These are phyloP conservation scores for Drosophila incognita DNA, from an alignment of 2,888 invertebrate genomes.

Conservation along the genomic window DNA sequence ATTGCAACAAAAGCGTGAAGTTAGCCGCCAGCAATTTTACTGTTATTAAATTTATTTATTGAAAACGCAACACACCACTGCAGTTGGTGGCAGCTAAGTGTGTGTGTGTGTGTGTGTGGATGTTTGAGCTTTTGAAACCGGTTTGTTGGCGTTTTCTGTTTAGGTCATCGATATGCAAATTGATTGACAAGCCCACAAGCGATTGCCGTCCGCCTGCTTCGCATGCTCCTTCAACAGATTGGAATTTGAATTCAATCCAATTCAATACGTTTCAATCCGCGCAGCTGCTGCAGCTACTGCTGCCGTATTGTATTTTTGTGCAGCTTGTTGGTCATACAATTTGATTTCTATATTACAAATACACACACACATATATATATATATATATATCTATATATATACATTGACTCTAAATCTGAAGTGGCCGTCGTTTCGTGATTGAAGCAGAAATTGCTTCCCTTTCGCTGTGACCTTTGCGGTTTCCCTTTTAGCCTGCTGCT, in stretches of 20 bases:
- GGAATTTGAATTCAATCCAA: slow-evolving; percentile 33
- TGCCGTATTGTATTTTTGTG: slow-evolving; percentile 49
- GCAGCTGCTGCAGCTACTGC: slow-evolving; percentile 30
- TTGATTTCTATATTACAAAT: slow-evolving; percentile 36
- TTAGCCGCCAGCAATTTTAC: slow-evolving; percentile 52
- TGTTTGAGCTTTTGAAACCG: slow-evolving; percentile 7
- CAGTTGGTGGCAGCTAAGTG: neutral
- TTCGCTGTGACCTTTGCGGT: neutral
- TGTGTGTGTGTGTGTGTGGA: neutral
- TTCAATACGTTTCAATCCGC: slow-evolving; percentile 52
- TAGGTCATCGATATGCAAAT: slow-evolving; percentile 74
- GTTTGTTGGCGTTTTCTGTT: slow-evolving; percentile 47
- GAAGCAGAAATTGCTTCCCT: slow-evolving; percentile 11
- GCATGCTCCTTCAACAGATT: slow-evolving; percentile 2
- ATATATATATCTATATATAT: neutral
- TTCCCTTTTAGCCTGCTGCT: slow-evolving; percentile 2
- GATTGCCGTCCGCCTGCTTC: neutral
- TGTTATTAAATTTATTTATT: slow-evolving; percentile 73
- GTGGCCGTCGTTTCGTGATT: slow-evolving; percentile 16
- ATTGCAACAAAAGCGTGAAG: slow-evolving; percentile 24
- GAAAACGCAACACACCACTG: slow-evolving; percentile 37
- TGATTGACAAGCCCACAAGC: slow-evolving; percentile 66
- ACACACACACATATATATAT: neutral
- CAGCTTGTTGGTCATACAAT: slow-evolving; percentile 41
- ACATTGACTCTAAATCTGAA: slow-evolving; percentile 1